A percentile compares a stretch with the other conserved stretches of the same genome.
These are phyloP conservation scores for Pipistrellus pygmaeus DNA, from an alignment of 2,797 vertebrate species.

Conservation along the genomic window DNA sequence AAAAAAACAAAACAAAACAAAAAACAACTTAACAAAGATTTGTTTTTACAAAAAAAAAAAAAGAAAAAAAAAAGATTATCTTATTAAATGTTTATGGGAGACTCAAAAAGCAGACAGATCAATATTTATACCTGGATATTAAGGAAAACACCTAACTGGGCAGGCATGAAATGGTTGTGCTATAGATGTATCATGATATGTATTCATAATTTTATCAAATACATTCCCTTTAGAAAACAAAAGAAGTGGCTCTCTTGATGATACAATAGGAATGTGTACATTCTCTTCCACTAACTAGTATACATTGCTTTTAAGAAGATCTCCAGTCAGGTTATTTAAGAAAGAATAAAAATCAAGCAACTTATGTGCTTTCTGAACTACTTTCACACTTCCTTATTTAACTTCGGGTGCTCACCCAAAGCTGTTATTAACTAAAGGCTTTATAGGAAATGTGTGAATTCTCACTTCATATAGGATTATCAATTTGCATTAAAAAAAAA, in stretches of 20 bases:
- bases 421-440: neutral
- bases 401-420: neutral
- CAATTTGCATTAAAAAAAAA: constrained; percentile 44
- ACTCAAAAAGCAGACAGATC: neutral
- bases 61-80: neutral
- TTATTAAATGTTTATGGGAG: neutral
- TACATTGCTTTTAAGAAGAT: neutral
- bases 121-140: neutral
- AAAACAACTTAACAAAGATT: neutral
- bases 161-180: neutral
- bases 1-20: neutral
- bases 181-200: neutral
- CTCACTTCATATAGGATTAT: constrained; percentile 5
- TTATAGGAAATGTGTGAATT: constrained; percentile 56
- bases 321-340: constrained; percentile 39
- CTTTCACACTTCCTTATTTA: constrained; percentile 32
- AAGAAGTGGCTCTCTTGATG: neutral
- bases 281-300: neutral
- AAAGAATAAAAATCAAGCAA: constrained; percentile 8
- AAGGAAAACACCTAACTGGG: neutral
- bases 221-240: neutral
- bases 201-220: constrained; percentile 12
- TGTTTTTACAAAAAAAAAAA: neutral
- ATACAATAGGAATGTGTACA: neutral
- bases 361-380: neutral